Percentiles rank a stretch among this genome's conserved stretches.
phyloP scores from a whole-genome alignment of 37 sponge, comb jelly and placozoan species.

The Hexactinellida sp. region DNA sequence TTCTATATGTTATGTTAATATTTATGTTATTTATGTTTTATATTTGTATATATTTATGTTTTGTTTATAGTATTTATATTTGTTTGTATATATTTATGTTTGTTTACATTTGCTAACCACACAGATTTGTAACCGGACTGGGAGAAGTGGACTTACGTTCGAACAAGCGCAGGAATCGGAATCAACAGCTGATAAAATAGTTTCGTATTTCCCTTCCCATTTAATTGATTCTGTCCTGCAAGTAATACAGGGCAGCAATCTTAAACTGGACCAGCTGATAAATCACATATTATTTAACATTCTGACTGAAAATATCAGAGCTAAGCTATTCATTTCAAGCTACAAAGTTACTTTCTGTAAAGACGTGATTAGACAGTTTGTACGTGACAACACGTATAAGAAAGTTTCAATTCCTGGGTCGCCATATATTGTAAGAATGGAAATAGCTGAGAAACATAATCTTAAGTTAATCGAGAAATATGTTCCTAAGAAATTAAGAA shows the following conservation, averaged over 20 bases:
- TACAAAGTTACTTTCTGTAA: background rate
- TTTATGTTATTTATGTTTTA: too few species aligned
- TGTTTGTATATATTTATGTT: too few species aligned
- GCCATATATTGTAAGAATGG: background rate
- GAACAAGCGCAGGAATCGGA: background rate
- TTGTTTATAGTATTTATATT: too few species aligned
- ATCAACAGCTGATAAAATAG: background rate
- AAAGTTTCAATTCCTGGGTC: slow-evolving; percentile 4
- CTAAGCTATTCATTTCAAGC: background rate
- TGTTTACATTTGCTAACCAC: too few species aligned
- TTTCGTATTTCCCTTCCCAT: background rate
- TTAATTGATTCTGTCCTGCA: background rate
- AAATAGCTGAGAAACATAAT: background rate
- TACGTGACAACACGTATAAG: slow-evolving; percentile 6
- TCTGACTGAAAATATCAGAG: background rate
- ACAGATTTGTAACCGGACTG: background rate
- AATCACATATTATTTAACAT: background rate
- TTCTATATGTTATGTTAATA: too few species aligned
- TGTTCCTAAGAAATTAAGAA: background rate
- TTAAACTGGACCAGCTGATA: background rate
- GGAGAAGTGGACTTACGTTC: background rate
- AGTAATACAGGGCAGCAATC: background rate
- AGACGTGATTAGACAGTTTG: background rate
- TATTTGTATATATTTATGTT: too few species aligned
- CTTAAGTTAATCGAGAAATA: background rate